A percentile compares a stretch with the other conserved stretches of the same genome.
Evolutionary conservation across 2,888 invertebrate species (phyloP).

Genomic region (Boloria euphrosyne): DNA sequence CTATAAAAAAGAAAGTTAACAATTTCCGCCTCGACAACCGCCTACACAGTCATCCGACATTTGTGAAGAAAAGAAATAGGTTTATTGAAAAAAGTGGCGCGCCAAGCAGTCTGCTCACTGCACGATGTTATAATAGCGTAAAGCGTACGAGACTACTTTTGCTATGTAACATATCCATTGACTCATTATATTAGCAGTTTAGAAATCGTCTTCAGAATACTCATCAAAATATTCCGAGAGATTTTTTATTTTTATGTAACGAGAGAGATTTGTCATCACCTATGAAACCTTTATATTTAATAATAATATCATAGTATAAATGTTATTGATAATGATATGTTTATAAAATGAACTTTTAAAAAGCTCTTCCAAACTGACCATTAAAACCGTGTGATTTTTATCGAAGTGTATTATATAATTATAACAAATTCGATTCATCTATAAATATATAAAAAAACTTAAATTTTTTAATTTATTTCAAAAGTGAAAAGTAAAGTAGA

Average conservation of each 20-base stretch:
- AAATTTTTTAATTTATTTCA: too few relatives aligned
- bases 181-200: slow-evolving; percentile 36
- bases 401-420: too few relatives aligned
- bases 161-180: slow-evolving; percentile 50
- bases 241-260: background rate
- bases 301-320: background rate
- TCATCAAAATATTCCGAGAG: slow-evolving; percentile 23
- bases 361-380: too few relatives aligned
- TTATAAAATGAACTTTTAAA: too few relatives aligned
- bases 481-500: too few relatives aligned
- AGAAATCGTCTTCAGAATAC: slow-evolving; percentile 16
- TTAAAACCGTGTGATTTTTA: too few relatives aligned
- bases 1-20: slow-evolving; percentile 77
- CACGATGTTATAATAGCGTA: slow-evolving; percentile 56
- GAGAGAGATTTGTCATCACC: too few relatives aligned
- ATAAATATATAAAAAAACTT: too few relatives aligned
- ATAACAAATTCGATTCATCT: too few relatives aligned
- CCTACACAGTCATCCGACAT: slow-evolving; percentile 64
- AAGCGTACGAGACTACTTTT: slow-evolving; percentile 46
- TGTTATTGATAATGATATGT: too few relatives aligned
- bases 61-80: slow-evolving; percentile 62
- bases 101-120: slow-evolving; percentile 76
- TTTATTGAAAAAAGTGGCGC: slow-evolving; percentile 67
- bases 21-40: slow-evolving; percentile 60
- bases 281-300: background rate